Evolutionary conservation across 2,113 vertebrate genomes (phyloP).

Genomic region (Centrocercus urophasianus): DNA sequence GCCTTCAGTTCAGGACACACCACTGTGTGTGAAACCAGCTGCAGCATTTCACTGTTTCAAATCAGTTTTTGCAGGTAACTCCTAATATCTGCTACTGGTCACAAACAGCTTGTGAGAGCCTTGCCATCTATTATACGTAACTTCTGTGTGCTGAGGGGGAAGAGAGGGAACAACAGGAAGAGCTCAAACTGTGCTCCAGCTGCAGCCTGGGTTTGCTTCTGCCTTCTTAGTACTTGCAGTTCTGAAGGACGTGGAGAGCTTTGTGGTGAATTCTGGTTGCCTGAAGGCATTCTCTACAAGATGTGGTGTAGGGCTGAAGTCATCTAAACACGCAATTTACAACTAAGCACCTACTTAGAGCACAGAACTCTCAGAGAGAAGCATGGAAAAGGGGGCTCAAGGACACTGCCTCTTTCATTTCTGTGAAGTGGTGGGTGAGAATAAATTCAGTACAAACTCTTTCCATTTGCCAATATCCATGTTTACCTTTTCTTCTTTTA

Average conservation of each 20-base stretch:
- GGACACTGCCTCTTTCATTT: not conserved
- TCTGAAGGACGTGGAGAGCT: not conserved
- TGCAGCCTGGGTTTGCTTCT: not conserved
- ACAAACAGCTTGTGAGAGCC: slow-evolving; percentile 28
- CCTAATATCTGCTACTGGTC: slow-evolving; percentile 14
- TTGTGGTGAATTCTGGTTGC: not conserved
- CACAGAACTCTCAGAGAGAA: not conserved
- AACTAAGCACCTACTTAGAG: not conserved
- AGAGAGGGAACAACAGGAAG: not conserved
- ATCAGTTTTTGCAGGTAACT: slow-evolving; percentile 47
- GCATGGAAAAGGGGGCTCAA: not conserved
- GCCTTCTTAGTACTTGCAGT: not conserved
- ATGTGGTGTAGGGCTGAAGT: not conserved
- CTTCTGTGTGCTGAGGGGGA: not conserved
- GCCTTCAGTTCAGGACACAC: not conserved
- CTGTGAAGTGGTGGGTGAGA: not conserved
- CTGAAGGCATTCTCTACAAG: not conserved
- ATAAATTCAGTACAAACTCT: not conserved
- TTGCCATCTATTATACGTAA: slow-evolving; percentile 24
- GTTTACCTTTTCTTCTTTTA: not conserved
- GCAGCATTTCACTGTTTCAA: slow-evolving; percentile 23
- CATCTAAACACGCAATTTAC: not conserved
- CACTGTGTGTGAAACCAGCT: not conserved
- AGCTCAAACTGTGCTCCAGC: not conserved
- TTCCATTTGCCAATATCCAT: not conserved